phyloP scores from a whole-genome alignment of 37 sponge, comb jelly and placozoan genomes.

The Hormiphora californensis region DNA sequence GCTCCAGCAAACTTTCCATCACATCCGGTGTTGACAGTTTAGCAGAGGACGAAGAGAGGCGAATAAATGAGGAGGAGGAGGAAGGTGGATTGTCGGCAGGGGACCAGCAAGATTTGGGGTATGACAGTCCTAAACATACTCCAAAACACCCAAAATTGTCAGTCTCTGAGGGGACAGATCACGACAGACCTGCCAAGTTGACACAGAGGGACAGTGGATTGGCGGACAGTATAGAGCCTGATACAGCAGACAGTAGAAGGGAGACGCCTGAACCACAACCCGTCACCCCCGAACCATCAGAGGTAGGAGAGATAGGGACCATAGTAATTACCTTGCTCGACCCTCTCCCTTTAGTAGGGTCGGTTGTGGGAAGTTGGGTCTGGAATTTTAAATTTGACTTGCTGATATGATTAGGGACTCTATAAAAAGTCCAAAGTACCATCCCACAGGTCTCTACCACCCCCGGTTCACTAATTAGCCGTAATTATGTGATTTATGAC shows the following conservation, averaged over 20 bases:
- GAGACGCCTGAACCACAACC: too few species aligned
- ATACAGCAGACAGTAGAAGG: constrained; percentile 26
- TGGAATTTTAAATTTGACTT: too few species aligned
- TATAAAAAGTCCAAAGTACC: too few species aligned
- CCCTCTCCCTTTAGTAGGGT: too few species aligned
- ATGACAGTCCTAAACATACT: constrained; percentile 32
- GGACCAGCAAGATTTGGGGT: constrained; percentile 14
- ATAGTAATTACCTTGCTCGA: too few species aligned
- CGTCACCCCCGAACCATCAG: constrained; percentile 44
- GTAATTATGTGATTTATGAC: too few species aligned
- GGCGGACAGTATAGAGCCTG: constrained; percentile 49
- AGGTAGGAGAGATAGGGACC: too few species aligned
- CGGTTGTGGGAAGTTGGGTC: too few species aligned
- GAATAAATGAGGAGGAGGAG: neutral
- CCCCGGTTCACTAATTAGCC: too few species aligned
- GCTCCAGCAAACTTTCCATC: constrained; percentile 25
- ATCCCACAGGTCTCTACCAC: too few species aligned
- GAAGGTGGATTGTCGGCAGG: neutral
- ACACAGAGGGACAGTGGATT: constrained; percentile 49
- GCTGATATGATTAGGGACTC: too few species aligned
- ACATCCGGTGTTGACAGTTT: constrained; percentile 3
- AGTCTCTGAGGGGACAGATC: neutral
- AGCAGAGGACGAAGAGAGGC: neutral
- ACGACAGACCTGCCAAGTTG: constrained; percentile 36
- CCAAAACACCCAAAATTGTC: constrained; percentile 32